Evolutionary conservation across 1,140 invertebrate genomes (phyloP), one percentile per base, ranked within the genome.

Genomic region (Bombus soroeensis): DNA sequence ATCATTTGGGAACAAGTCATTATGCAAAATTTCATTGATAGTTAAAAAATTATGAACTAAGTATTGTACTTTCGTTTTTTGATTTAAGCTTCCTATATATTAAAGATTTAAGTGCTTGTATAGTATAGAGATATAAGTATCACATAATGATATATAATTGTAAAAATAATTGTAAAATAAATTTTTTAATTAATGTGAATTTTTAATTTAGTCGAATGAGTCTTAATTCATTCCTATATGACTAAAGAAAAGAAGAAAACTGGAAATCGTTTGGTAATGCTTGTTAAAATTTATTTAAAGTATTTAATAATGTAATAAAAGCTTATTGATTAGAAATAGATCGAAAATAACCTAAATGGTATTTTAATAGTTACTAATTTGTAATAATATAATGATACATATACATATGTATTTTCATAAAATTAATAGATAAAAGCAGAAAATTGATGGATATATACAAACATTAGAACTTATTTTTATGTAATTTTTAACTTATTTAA

Each of bases 111-210:
- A 72, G 28, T 57, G 22, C 34, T 64, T 80, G 76, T 85, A 85
- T 85, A 80, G 70, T 80, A 84, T 79, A 72, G 76, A 13, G 5
- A 76, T 76, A 39, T 84, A 84, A 71, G 22, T 84, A 59, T 62
- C 12, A 62, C 12, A 62, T 62, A 66, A 15, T 66, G 15, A 18
- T 32, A 18, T 79, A 25, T 85, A 41, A 85, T 73, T 85, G 82
- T 84, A 84, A 78, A 83, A 78, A 79, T 78, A 71, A 41, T 41
- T 84, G 68, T 85, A 80, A 62, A 47, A 80, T 85, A 64, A 41
- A 79, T 84, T 78, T 57, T 84, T 78, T 47, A 77, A 84, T 71
- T 78, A 77, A 71, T 71, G 6, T 83, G 34, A 12, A 79, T 71
- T 39, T 62, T 80, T 72, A 71, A 62, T 79, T 79, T 64, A 47